phyloP scores from a whole-genome alignment of 1,140 invertebrate genomes.

The Rhynchophorus ferrugineus region DNA sequence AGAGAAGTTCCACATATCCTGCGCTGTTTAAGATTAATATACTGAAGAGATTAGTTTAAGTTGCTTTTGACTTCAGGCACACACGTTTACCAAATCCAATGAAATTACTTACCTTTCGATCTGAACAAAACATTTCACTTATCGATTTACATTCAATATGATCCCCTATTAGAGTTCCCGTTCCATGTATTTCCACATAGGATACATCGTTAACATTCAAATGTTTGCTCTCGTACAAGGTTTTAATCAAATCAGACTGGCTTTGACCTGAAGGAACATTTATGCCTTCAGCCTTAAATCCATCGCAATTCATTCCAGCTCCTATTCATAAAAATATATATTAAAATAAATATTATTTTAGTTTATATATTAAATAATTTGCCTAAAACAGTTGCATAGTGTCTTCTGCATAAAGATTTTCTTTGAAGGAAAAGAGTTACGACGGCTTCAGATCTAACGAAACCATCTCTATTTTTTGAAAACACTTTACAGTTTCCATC shows the following conservation, averaged over 20 bases:
- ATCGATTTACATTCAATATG: conserved; percentile 79
- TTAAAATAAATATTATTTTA: neutral
- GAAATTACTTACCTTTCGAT: conserved; percentile 40
- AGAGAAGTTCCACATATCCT: too few species aligned
- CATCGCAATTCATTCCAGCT: conserved; percentile 46
- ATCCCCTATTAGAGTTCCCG: conserved; percentile 66
- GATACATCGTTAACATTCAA: conserved; percentile 51
- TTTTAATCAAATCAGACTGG: conserved; percentile 48
- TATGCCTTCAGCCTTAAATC: conserved; percentile 50
- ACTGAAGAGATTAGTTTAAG: too few species aligned
- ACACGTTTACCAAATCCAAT: too few species aligned
- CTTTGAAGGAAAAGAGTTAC: conserved; percentile 51
- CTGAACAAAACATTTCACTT: conserved; percentile 69
- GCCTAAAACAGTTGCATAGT: conserved; percentile 52
- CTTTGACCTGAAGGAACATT: conserved; percentile 47
- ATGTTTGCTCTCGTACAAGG: conserved; percentile 50
- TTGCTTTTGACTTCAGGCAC: too few species aligned
- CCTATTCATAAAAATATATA: conserved; percentile 24
- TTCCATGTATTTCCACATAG: conserved; percentile 69
- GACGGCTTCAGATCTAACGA: conserved; percentile 53
- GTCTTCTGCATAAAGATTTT: conserved; percentile 43
- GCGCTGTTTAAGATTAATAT: too few species aligned
- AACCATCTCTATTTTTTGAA: conserved; percentile 54
- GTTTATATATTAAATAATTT: neutral
- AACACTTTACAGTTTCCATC: conserved; percentile 58